Evolutionary conservation across 2,797 vertebrate genomes (phyloP).

Genomic region (Anolis apletophallus): DNA sequence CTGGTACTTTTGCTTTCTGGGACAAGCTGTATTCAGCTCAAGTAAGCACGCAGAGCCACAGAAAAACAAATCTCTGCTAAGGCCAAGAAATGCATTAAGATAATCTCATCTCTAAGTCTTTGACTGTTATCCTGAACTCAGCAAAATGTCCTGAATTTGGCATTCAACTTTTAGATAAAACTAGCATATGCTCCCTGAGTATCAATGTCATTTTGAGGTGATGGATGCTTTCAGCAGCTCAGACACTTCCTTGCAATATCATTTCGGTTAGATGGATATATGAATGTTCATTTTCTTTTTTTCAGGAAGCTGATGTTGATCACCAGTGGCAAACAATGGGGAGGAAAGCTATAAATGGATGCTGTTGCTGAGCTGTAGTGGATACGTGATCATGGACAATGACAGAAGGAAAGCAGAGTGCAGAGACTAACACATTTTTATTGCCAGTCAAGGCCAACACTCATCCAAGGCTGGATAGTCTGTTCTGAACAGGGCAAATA

Average conservation of each 20-base stretch:
- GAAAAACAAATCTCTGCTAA: background rate
- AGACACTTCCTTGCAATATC: background rate
- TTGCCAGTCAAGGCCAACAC: background rate
- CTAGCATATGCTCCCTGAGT: background rate
- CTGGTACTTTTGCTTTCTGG: slow-evolving; percentile 39
- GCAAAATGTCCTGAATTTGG: background rate
- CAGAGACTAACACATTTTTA: background rate
- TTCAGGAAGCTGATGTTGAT: background rate
- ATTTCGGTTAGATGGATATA: background rate
- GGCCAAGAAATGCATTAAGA: slow-evolving; percentile 6
- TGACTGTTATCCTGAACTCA: background rate
- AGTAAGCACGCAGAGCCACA: slow-evolving; percentile 22
- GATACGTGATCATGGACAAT: background rate
- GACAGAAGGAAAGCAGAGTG: background rate
- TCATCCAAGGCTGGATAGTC: background rate
- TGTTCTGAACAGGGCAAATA: background rate
- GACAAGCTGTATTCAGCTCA: slow-evolving; percentile 16
- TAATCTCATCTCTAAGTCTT: background rate
- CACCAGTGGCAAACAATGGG: background rate
- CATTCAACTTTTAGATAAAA: background rate
- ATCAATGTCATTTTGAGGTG: background rate
- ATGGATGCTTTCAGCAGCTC: background rate
- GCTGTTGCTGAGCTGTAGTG: background rate
- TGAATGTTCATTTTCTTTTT: background rate
- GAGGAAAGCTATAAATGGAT: background rate